phyloP scores from a whole-genome alignment of 2,888 invertebrate genomes.

The Patella caerulea region DNA sequence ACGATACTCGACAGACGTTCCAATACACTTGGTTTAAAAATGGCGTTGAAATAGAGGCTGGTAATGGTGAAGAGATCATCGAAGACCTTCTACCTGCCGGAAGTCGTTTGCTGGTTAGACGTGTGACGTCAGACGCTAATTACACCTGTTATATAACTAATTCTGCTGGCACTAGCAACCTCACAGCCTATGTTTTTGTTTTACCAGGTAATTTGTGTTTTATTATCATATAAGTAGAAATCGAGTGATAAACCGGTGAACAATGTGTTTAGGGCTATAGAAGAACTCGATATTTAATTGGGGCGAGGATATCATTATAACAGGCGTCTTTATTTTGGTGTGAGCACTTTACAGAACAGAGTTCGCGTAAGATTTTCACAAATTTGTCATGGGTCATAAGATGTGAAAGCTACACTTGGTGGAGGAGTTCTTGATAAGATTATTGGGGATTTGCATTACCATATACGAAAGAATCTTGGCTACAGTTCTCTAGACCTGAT shows the following conservation, averaged over 20 bases:
- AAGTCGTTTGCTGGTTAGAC: slow-evolving; percentile 49
- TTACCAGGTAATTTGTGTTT: slow-evolving; percentile 37
- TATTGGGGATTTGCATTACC: too few relatives aligned
- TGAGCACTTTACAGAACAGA: too few relatives aligned
- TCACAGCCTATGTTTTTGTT: slow-evolving; percentile 49
- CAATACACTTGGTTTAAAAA: slow-evolving; percentile 52
- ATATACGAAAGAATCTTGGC: too few relatives aligned
- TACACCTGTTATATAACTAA: slow-evolving; percentile 61
- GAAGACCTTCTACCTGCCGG: slow-evolving; percentile 62
- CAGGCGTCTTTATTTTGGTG: too few relatives aligned
- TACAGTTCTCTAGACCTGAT: too few relatives aligned
- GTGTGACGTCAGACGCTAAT: slow-evolving; percentile 37
- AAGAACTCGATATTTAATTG: slow-evolving; percentile 21
- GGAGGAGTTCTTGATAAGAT: too few relatives aligned
- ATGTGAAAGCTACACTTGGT: too few relatives aligned
- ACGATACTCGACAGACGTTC: slow-evolving; percentile 50
- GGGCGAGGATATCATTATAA: background rate
- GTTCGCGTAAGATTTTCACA: too few relatives aligned
- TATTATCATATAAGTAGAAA: background rate
- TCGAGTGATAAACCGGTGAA: too few relatives aligned
- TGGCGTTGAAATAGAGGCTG: slow-evolving; percentile 33
- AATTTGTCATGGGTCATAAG: too few relatives aligned
- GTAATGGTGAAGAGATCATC: slow-evolving; percentile 41
- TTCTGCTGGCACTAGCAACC: slow-evolving; percentile 50
- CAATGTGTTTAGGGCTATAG: too few relatives aligned